A percentile compares a stretch with the other conserved stretches of the same genome.
phyloP scores from a whole-genome alignment of 2,797 vertebrate genomes.

The Arrhamphus sclerolepis region DNA sequence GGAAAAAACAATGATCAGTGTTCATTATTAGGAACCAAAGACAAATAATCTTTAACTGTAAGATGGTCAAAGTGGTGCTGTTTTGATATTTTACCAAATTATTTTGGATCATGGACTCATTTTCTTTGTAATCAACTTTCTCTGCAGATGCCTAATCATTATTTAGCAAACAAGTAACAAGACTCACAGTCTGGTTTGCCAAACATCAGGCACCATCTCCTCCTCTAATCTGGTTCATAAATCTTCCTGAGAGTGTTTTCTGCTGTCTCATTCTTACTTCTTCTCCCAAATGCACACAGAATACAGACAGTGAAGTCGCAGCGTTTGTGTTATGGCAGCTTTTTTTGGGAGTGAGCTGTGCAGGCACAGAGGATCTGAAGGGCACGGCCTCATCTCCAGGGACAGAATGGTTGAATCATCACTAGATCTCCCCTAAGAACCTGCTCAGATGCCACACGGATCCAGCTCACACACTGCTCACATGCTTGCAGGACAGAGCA shows the following conservation, averaged over 20 bases:
- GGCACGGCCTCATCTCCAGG: slow-evolving; percentile 58
- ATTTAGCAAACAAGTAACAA: no score
- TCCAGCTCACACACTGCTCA: slow-evolving; percentile 2
- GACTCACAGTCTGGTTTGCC: slow-evolving; percentile 5
- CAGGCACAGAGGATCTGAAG: slow-evolving; percentile 47
- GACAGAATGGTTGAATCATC: slow-evolving; percentile 71
- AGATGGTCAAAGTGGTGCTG: slow-evolving; percentile 16
- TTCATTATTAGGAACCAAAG: slow-evolving; percentile 40
- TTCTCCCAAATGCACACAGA: slow-evolving; percentile 1
- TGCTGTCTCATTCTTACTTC: slow-evolving; percentile 55
- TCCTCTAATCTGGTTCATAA: slow-evolving; percentile 23
- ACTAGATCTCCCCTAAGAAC: slow-evolving; percentile 49
- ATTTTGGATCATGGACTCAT: slow-evolving; percentile 18
- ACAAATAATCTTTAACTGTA: slow-evolving; percentile 24
- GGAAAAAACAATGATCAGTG: slow-evolving; percentile 39
- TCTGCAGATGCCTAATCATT: slow-evolving; percentile 43
- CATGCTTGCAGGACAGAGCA: background rate
- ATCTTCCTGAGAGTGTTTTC: slow-evolving; percentile 33
- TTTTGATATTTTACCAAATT: slow-evolving; percentile 37
- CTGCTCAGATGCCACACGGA: slow-evolving; percentile 26
- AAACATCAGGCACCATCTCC: slow-evolving; percentile 8
- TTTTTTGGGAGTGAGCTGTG: slow-evolving; percentile 29
- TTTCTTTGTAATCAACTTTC: slow-evolving; percentile 8
- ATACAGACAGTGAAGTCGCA: slow-evolving; percentile 13
- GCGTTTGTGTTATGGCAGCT: slow-evolving; percentile 27